phyloP scores from a whole-genome alignment of 2,888 invertebrate species.

The Plutella xylostella region DNA sequence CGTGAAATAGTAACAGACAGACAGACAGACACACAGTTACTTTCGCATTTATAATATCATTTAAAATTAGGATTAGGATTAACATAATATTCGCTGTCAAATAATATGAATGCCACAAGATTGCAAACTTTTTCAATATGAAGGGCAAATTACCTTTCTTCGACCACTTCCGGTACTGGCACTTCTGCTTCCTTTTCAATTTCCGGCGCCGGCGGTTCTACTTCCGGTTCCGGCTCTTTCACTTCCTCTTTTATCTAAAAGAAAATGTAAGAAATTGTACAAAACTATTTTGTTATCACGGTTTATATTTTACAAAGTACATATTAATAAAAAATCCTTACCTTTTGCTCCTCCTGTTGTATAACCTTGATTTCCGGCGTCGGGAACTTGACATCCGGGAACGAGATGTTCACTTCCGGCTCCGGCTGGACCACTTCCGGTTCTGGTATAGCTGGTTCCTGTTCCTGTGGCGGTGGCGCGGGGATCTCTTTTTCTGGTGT shows the following conservation, averaged over 20 bases:
- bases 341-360: conserved; percentile 42
- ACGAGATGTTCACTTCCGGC: conserved; percentile 32
- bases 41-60: no score
- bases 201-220: neutral
- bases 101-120: no score
- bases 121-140: no score
- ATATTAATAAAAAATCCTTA: conserved; percentile 16
- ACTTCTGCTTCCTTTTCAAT: conserved; percentile 6
- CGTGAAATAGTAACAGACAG: no score
- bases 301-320: neutral
- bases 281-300: neutral
- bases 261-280: neutral
- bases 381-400: conserved; percentile 58
- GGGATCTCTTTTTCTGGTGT: conserved; percentile 14
- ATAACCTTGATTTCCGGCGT: conserved; percentile 59
- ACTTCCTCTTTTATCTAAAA: conserved; percentile 42
- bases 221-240: conserved; percentile 35
- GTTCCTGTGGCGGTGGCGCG: conserved; percentile 13
- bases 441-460: conserved; percentile 10
- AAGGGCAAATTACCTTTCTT: no score
- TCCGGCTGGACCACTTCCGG: conserved; percentile 17
- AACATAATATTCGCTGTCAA: no score
- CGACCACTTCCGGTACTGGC: neutral
- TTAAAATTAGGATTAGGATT: no score
- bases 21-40: no score